Percentiles rank a stretch among this genome's conserved stretches.
phyloP scores from a whole-genome alignment of 2,113 vertebrate species.

The Tragulus kanchil region DNA sequence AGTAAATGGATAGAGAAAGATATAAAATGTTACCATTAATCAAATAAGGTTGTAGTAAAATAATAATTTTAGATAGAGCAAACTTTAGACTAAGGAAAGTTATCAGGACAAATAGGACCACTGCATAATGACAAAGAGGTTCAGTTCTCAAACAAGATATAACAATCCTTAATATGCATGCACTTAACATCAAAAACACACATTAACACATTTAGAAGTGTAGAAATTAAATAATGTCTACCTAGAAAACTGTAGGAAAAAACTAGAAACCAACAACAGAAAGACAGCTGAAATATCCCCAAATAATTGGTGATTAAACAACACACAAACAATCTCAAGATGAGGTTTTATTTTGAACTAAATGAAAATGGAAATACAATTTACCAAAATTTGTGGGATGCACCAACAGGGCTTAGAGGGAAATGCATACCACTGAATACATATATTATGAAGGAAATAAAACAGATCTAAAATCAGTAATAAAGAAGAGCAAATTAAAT shows the following conservation, averaged over 20 bases:
- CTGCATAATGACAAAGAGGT: neutral
- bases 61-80: neutral
- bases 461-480: neutral
- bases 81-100: neutral
- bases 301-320: neutral
- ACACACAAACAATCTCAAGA: neutral
- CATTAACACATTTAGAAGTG: neutral
- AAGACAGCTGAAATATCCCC: neutral
- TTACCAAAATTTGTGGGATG: neutral
- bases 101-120: neutral
- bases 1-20: neutral
- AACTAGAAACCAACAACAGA: neutral
- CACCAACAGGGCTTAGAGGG: neutral
- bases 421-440: neutral
- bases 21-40: neutral
- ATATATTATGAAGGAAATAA: neutral
- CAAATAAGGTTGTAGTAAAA: neutral
- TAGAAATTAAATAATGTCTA: neutral
- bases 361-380: neutral
- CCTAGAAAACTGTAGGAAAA: neutral
- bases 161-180: neutral
- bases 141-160: neutral
- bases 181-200: neutral
- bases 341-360: neutral
- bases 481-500: conserved; percentile 1